phyloP scores from a whole-genome alignment of 2,888 invertebrate species.

The Muscina levida region DNA sequence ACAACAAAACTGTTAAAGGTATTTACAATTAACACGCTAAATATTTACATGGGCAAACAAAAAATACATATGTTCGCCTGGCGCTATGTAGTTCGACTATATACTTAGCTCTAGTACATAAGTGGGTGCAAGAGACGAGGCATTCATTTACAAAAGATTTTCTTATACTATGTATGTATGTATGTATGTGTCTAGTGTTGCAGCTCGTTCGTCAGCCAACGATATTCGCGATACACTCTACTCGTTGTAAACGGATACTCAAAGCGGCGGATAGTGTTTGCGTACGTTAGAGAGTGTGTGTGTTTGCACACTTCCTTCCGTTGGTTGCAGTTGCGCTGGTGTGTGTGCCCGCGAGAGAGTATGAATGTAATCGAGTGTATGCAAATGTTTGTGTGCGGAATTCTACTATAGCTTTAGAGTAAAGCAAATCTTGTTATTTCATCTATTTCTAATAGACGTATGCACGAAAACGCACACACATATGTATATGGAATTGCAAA shows the following conservation, averaged over 20 bases:
- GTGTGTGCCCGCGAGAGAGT: not conserved
- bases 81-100: not conserved
- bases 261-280: no score
- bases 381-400: not conserved
- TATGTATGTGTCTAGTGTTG: no score
- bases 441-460: not conserved
- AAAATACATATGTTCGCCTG: no score
- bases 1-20: slow-evolving; percentile 50
- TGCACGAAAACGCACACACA: not conserved
- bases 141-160: slow-evolving; percentile 15
- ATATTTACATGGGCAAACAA: slow-evolving; percentile 60
- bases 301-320: no score
- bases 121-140: slow-evolving; percentile 5
- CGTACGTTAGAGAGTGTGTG: no score
- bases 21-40: slow-evolving; percentile 64
- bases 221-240: not conserved
- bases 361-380: not conserved
- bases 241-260: no score
- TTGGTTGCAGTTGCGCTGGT: no score
- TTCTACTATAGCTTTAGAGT: not conserved
- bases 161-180: not conserved
- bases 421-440: not conserved
- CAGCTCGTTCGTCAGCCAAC: not conserved
- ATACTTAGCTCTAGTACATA: not conserved
- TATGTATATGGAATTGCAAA: no score